A percentile compares a stretch with the other conserved stretches of the same genome.
Evolutionary conservation across 1,140 invertebrate species (phyloP).

Genomic region (Drosophila orosa): DNA sequence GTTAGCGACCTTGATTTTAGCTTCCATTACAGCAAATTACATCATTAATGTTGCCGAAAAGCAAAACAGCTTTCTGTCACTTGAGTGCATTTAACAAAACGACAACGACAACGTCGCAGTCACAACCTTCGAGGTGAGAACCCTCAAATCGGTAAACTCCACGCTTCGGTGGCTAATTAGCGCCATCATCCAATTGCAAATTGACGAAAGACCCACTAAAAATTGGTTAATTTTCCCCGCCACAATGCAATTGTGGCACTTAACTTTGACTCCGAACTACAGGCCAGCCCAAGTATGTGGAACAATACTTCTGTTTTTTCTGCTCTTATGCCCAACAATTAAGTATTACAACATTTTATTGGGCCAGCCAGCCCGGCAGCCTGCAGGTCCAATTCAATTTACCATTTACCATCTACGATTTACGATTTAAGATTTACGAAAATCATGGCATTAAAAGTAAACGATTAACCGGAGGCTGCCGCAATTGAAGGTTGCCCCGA

Average conservation of each 20-base stretch:
- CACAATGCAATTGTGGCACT: constrained; percentile 67
- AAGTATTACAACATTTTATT: constrained; percentile 74
- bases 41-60: background rate
- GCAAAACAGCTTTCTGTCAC: constrained; percentile 49
- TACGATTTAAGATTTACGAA: constrained; percentile 66
- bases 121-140: constrained; percentile 29
- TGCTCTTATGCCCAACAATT: constrained; percentile 55
- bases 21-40: constrained; percentile 9
- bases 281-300: constrained; percentile 44
- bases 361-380: constrained; percentile 12
- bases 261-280: constrained; percentile 76
- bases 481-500: constrained; percentile 45
- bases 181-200: constrained; percentile 32
- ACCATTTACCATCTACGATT: constrained; percentile 56
- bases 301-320: constrained; percentile 30
- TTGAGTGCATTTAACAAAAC: constrained; percentile 43
- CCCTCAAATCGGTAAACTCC: constrained; percentile 26
- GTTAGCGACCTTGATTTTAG: constrained; percentile 1
- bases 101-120: background rate
- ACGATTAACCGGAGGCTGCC: constrained; percentile 60
- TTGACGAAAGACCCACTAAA: constrained; percentile 61
- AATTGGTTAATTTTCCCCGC: constrained; percentile 69
- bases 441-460: constrained; percentile 77
- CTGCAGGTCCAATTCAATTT: constrained; percentile 51
- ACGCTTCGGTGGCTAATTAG: constrained; percentile 72